Percentiles rank a stretch among this genome's conserved stretches.
phyloP scores from a whole-genome alignment of 1,140 invertebrate genomes.

The Anthonomus grandis region DNA sequence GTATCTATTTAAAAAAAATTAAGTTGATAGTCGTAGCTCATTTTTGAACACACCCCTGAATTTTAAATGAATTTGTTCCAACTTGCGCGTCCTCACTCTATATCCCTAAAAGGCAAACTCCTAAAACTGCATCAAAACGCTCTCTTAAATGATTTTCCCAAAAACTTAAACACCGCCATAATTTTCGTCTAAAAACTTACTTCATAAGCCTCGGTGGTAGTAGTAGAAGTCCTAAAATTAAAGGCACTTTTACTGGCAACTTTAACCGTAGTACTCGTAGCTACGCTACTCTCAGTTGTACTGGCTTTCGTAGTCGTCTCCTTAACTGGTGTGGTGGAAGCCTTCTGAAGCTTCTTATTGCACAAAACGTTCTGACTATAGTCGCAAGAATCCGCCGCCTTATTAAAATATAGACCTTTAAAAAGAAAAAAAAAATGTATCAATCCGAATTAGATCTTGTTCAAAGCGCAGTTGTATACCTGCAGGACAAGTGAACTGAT shows the following conservation, averaged over 20 bases:
- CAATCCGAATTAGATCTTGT: not conserved
- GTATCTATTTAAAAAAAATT: no score
- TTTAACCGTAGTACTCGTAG: slow-evolving; percentile 45
- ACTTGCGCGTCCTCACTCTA: no score
- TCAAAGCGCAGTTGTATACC: slow-evolving; percentile 50
- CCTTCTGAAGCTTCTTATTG: slow-evolving; percentile 54
- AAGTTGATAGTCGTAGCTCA: no score
- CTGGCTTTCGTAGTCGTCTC: slow-evolving; percentile 23
- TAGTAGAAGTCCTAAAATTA: slow-evolving; percentile 40
- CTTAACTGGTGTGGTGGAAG: slow-evolving; percentile 46
- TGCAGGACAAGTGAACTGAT: slow-evolving; percentile 91
- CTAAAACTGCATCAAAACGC: no score
- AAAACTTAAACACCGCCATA: no score
- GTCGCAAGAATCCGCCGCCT: slow-evolving; percentile 86
- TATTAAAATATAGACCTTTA: slow-evolving; percentile 83
- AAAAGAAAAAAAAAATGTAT: slow-evolving; percentile 9
- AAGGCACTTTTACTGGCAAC: slow-evolving; percentile 47
- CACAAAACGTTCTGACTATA: slow-evolving; percentile 86
- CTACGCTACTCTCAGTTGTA: slow-evolving; percentile 41
- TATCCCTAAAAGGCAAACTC: no score
- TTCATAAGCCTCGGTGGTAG: slow-evolving; percentile 34
- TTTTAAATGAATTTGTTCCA: no score
- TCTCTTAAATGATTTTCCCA: no score
- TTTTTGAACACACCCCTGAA: no score
- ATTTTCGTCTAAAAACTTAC: no score